phyloP scores from a whole-genome alignment of 2,888 invertebrate species.

The Nasonia oneida region DNA sequence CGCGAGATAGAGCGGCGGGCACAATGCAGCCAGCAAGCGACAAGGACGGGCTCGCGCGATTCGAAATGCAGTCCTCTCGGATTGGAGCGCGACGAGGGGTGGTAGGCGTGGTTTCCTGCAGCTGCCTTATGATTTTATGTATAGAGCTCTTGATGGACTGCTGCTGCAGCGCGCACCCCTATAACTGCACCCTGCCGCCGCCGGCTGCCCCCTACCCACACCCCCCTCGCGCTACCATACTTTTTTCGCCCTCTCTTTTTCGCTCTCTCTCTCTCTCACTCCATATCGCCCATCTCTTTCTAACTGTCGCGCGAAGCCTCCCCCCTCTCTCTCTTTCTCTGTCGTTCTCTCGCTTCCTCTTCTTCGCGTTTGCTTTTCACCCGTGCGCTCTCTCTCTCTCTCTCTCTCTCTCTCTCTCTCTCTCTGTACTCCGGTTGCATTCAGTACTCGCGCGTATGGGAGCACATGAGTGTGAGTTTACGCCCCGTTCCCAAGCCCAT shows the following conservation, averaged over 20 bases:
- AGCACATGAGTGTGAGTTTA: neutral
- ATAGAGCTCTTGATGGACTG: constrained; percentile 75
- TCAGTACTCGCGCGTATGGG: neutral
- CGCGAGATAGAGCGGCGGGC: neutral
- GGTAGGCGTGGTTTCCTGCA: constrained; percentile 75
- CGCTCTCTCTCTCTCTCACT: constrained; percentile 18
- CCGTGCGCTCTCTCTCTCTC: neutral
- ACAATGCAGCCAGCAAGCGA: constrained; percentile 42
- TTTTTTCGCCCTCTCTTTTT: constrained; percentile 51
- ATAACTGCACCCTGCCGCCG: constrained; percentile 38
- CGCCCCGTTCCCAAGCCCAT: neutral
- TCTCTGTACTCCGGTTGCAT: neutral
- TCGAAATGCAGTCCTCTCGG: constrained; percentile 75
- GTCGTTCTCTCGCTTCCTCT: constrained; percentile 57
- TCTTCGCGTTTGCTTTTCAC: neutral
- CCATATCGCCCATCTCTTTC: neutral
- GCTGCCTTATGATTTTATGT: constrained; percentile 77
- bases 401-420: constrained; percentile 38
- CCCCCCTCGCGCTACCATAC: constrained; percentile 40
- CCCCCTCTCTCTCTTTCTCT: too few relatives aligned
- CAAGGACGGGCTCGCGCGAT: constrained; percentile 71
- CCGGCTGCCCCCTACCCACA: neutral
- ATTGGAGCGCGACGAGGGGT: constrained; percentile 75
- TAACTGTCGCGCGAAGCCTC: neutral
- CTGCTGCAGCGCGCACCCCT: constrained; percentile 55